Evolutionary conservation across 1,140 invertebrate species (phyloP).

Genomic region (Drosophila littoralis): DNA sequence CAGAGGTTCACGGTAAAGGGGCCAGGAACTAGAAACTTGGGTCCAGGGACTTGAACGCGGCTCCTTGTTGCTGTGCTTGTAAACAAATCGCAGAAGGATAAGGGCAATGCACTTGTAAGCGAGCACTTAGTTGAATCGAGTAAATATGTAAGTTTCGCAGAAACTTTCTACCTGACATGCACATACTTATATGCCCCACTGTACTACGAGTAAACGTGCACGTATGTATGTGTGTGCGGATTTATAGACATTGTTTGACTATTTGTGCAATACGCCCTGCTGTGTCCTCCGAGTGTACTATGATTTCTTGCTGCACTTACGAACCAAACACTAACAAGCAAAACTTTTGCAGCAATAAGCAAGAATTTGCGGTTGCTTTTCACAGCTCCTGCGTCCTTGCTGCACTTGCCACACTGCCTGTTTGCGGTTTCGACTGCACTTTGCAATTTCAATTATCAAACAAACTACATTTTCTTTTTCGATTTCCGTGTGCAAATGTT

Average conservation of each 20-base stretch:
- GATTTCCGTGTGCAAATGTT: constrained; percentile 68
- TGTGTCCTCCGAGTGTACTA: constrained; percentile 33
- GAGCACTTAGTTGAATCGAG: constrained; percentile 72
- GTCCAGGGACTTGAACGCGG: background rate
- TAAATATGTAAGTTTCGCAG: constrained; percentile 69
- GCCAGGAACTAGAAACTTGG: constrained; percentile 4
- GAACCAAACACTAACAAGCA: constrained; percentile 71
- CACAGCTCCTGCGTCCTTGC: constrained; percentile 13
- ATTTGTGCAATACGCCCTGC: constrained; percentile 24
- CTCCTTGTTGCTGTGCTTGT: constrained; percentile 49
- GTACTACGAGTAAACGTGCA: background rate
- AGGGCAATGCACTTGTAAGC: constrained; percentile 72
- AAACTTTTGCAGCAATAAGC: constrained; percentile 67
- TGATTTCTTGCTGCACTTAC: constrained; percentile 62
- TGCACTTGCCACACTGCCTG: background rate
- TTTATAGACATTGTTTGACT: constrained; percentile 71
- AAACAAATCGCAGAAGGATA: constrained; percentile 75
- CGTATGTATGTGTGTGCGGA: constrained; percentile 46
- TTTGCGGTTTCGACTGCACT: constrained; percentile 31
- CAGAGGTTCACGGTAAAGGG: constrained; percentile 1
- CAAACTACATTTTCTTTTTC: constrained; percentile 56
- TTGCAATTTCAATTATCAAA: constrained; percentile 70
- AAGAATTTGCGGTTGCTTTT: constrained; percentile 71
- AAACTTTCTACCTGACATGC: constrained; percentile 60
- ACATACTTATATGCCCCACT: background rate